phyloP scores from a whole-genome alignment of 2,113 vertebrate genomes.

The cattle (Bos taurus) region DNA sequence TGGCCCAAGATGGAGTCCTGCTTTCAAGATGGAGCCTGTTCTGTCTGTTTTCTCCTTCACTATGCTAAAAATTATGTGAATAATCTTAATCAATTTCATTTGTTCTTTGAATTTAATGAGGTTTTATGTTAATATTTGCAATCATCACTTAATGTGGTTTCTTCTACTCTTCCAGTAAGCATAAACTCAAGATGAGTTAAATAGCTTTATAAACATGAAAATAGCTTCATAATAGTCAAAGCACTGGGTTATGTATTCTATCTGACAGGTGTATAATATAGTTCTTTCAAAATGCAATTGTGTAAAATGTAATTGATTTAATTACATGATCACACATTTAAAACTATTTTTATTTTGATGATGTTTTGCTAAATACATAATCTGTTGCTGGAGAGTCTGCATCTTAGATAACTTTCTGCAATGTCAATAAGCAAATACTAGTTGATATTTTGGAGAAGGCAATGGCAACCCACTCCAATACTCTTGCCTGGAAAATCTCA shows the following conservation, averaged over 20 bases:
- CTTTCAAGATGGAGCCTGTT: background rate
- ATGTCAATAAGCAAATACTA: background rate
- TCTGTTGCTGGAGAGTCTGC: background rate
- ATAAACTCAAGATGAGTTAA: slow-evolving; percentile 23
- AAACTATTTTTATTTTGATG: slow-evolving; percentile 15
- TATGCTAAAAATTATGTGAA: slow-evolving; percentile 29
- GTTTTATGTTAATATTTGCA: background rate
- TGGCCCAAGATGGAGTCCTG: background rate
- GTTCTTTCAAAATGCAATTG: background rate
- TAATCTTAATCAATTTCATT: slow-evolving; percentile 32
- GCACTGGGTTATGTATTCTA: background rate
- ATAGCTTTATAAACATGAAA: background rate
- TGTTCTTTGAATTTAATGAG: slow-evolving; percentile 54
- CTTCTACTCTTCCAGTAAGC: slow-evolving; percentile 44
- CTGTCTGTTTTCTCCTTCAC: background rate
- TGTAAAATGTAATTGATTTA: background rate
- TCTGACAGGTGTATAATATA: background rate
- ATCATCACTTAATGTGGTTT: slow-evolving; percentile 50
- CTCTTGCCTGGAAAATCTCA: too few relatives aligned
- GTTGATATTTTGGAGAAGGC: background rate
- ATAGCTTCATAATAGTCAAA: background rate
- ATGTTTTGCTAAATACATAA: slow-evolving; percentile 26
- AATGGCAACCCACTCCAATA: too few relatives aligned
- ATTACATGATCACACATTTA: background rate
- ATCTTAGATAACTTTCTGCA: background rate